phyloP scores from a whole-genome alignment of 2,888 invertebrate genomes.

The Sarcophaga carnaria region DNA sequence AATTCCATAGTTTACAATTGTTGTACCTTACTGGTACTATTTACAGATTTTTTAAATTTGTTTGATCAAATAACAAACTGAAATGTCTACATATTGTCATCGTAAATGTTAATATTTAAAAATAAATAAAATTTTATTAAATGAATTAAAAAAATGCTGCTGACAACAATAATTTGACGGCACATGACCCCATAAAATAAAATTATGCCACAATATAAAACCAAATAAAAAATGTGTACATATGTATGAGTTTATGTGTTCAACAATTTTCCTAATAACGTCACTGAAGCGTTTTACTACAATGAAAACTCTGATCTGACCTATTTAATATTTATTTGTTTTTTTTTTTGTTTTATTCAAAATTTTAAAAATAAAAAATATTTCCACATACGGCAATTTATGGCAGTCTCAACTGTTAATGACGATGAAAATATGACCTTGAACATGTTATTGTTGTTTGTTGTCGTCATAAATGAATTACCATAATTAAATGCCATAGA shows the following conservation, averaged over 20 bases:
- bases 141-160: constrained; percentile 15
- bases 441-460: constrained; percentile 34
- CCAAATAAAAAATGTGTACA: neutral
- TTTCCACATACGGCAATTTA: constrained; percentile 9
- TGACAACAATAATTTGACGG: constrained; percentile 45
- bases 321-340: neutral
- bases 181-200: constrained; percentile 43
- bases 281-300: constrained; percentile 59
- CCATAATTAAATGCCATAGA: constrained; percentile 50
- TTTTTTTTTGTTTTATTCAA: neutral
- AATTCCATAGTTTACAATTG: too few species aligned
- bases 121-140: too few species aligned
- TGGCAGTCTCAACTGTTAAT: constrained; percentile 28
- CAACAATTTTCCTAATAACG: constrained; percentile 54
- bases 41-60: too few species aligned
- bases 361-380: constrained; percentile 14
- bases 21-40: too few species aligned
- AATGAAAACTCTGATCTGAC: neutral
- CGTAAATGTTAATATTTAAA: too few species aligned
- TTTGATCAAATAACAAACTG: too few species aligned
- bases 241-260: neutral
- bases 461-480: constrained; percentile 42
- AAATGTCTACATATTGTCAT: too few species aligned
- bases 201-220: neutral
- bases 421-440: constrained; percentile 53